These are phyloP conservation scores for Paramormyrops kingsleyae DNA, from an alignment of 2,113 vertebrate genomes.

Conservation along the genomic window DNA sequence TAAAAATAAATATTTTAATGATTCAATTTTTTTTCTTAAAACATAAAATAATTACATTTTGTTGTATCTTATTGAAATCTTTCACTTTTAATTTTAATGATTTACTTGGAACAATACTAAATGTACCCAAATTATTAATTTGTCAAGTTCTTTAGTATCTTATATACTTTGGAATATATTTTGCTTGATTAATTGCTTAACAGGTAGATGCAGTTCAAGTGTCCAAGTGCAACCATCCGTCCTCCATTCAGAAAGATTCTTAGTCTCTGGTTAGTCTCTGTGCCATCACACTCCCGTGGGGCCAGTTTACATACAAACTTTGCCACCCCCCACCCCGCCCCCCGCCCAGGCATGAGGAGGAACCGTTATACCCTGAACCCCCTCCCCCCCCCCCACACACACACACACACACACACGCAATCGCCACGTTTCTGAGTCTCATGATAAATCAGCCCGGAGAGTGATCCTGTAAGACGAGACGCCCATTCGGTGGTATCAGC, in stretches of 20 bases:
- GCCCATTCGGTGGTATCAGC: conserved; percentile 57
- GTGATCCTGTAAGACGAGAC: conserved; percentile 64
- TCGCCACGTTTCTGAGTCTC: conserved; percentile 37
- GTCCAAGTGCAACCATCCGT: not conserved
- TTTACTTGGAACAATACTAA: not conserved
- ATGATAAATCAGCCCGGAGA: conserved; percentile 59
- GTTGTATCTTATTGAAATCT: not conserved
- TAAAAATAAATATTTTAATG: not conserved
- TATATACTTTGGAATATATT: not conserved
- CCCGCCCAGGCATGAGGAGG: not conserved
- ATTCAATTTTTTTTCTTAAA: not conserved
- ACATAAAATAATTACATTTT: not conserved
- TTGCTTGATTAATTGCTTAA: not conserved
- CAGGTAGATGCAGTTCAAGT: not conserved
- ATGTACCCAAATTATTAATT: not conserved
- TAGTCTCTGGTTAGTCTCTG: not conserved
- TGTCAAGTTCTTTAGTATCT: not conserved
- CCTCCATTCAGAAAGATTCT: not conserved
- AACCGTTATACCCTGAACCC: not conserved
- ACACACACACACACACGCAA: no score
- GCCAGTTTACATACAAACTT: not conserved
- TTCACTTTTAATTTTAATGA: not conserved
- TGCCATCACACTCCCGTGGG: not conserved
- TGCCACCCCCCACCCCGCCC: not conserved
- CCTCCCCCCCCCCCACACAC: not conserved